phyloP scores from a whole-genome alignment of 2,797 vertebrate genomes.

The Girardinus metallicus region DNA sequence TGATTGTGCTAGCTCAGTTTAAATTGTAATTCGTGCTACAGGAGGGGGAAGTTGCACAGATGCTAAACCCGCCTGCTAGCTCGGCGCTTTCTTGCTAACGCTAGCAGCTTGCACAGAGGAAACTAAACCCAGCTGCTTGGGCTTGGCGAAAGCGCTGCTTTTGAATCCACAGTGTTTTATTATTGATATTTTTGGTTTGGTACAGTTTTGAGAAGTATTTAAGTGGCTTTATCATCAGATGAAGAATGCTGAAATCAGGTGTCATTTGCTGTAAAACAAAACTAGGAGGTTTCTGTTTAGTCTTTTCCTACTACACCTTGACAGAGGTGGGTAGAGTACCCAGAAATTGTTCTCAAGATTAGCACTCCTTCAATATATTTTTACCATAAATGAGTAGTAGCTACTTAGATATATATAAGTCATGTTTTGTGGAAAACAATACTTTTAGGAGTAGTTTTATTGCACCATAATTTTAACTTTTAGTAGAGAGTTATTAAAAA shows the following conservation, averaged over 20 bases:
- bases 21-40: neutral
- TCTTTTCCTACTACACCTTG: neutral
- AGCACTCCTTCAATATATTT: neutral
- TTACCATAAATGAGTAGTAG: neutral
- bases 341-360: neutral
- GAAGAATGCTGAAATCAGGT: neutral
- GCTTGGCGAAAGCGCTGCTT: constrained; percentile 66
- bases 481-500: too few relatives aligned
- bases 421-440: neutral
- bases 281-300: neutral
- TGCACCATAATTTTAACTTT: too few relatives aligned
- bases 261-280: neutral
- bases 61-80: constrained; percentile 36
- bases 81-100: constrained; percentile 28
- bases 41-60: constrained; percentile 27
- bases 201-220: neutral
- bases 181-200: neutral
- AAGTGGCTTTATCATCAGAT: constrained; percentile 3
- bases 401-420: neutral
- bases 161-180: constrained; percentile 50
- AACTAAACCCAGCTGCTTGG: constrained; percentile 31
- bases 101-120: constrained; percentile 31
- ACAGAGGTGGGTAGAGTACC: too few relatives aligned
- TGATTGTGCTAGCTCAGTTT: neutral
- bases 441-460: neutral